Evolutionary conservation across 1,140 invertebrate species (phyloP), one percentile per base, ranked within the genome.

Genomic region (Microplitis demolitor): DNA sequence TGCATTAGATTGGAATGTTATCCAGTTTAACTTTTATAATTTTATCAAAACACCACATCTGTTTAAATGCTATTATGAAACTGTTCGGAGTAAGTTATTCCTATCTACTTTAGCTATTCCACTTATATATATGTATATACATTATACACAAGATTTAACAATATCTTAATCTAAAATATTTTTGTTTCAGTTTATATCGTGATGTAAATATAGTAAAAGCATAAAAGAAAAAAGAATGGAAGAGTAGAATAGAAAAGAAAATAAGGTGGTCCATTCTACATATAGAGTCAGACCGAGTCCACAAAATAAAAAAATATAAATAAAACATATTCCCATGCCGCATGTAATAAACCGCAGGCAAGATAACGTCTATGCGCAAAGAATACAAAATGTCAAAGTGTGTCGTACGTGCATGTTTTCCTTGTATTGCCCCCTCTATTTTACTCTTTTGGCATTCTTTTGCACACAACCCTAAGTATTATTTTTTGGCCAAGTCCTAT

Each of bases 271-370:
- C 60, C 50, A 61, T 70, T 62, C 33, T 62, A 58, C 56, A 58
- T 58, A 58, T 58, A 71, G 69, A 67, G 73, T 24, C 66, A 76
- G 72, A 73, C 74, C 67, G 53, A 77, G 78, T 78, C 78, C 76
- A 77, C 81, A 76, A 84, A 86, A 84, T 86, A 86, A 85, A 83
- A 45, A 85, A 87, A 83, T 86, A 86, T 86, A 86, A 86, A 86
- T 86, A 86, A 85, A 86, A 87, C 82, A 85, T 86, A 85, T 85
- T 85, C 83, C 83, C 77, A 74, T 71, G 77, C 75, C 75, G 77
- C 76, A 82, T 84, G 83, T 79, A 83, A 86, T 85, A 86, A 86
- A 86, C 86, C 86, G 82, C 82, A 81, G 83, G 81, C 81, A 45
- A 87, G 85, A 87, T 86, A 86, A 87, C 83, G 83, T 81, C 80